Evolutionary conservation across 2,113 vertebrate genomes (phyloP), one percentile per base, ranked within the genome.

Genomic region (Lepus europaeus): DNA sequence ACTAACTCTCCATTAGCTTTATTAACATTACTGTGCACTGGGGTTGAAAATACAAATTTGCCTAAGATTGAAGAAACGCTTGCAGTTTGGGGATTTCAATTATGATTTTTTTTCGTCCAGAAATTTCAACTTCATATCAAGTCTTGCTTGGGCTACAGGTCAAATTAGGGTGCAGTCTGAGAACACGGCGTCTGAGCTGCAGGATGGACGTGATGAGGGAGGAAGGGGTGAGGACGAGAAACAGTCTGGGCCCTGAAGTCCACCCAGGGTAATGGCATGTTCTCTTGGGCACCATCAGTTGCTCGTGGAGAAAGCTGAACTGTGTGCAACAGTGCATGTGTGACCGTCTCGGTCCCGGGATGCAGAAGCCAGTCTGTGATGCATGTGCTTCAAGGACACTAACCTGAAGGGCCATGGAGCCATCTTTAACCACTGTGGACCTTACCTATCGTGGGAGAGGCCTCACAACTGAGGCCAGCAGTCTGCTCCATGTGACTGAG

Each of bases 31-130:
- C 17, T 59, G 56, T 78, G 73, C 73, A 82, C 4, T 36, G 84
- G 96, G 49, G 89, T 29, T 89, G 91, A 93, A 96, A 87, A 76
- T 83, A 61, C 29, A 80, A 84, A 91, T 77, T 83, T 86, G 73
- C 36, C 29, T 66, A 39, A 92, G 19, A 90, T 89, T 94, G 82
- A 7, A 66, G 72, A 93, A 72, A 22, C 33, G 79, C 73, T 68
- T 87, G 49, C 33, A 73, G 29, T 53, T 89, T 89, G 7, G 23
- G 27, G 9, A 29, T 81, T 88, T 88, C 63, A 89, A 51, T 66
- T 6, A 59, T 51, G 16, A 27, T 17, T 66, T 36, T 49, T 10
- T 33, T n/a, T 9, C 0, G 13, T 49, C 5, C 2, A 20, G 51
- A 63, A 91, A n/a, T 56, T 69, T 59, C 9, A 36, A 49, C 31